Percentiles rank a stretch among this genome's conserved stretches.
Evolutionary conservation across 2,113 vertebrate species (phyloP).

Genomic region (Verasper variegatus): DNA sequence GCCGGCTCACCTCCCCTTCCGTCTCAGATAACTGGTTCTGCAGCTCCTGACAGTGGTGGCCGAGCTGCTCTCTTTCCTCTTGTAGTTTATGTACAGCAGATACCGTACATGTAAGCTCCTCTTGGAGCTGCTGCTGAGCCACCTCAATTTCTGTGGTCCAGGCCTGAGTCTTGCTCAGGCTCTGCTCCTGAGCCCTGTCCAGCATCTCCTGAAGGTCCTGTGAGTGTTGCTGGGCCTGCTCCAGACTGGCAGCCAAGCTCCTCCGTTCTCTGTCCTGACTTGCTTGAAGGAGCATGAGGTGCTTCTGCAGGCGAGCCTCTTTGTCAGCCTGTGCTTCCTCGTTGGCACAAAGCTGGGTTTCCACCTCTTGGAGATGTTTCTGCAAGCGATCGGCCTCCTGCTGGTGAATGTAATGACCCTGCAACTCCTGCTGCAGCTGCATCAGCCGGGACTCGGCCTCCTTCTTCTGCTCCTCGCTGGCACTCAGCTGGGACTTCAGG

Average conservation of each 20-base stretch:
- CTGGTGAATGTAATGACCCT: constrained; percentile 82
- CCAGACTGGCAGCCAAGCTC: constrained; percentile 84
- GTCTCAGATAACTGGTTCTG: constrained; percentile 84
- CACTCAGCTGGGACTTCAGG: constrained; percentile 84
- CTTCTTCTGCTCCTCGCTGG: constrained; percentile 81
- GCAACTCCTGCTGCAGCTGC: constrained; percentile 84
- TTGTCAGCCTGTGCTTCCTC: constrained; percentile 87
- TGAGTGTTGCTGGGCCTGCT: constrained; percentile 85
- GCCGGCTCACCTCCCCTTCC: constrained; percentile 78
- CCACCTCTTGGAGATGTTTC: constrained; percentile 83
- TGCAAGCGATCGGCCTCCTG: constrained; percentile 83
- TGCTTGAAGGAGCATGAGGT: constrained; percentile 87
- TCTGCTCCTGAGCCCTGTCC: constrained; percentile 75
- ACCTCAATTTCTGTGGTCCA: constrained; percentile 61
- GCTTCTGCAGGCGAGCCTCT: constrained; percentile 88
- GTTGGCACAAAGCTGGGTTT: constrained; percentile 81
- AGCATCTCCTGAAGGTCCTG: constrained; percentile 87
- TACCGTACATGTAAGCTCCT: constrained; percentile 61
- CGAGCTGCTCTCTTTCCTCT: constrained; percentile 84
- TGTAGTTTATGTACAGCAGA: constrained; percentile 81
- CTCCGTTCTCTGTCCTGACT: constrained; percentile 92
- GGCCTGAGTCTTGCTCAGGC: constrained; percentile 34
- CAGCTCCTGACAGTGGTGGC: constrained; percentile 86
- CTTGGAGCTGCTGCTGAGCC: constrained; percentile 73
- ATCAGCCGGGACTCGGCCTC: constrained; percentile 82